phyloP scores from a whole-genome alignment of 1,140 invertebrate species.

The Gryllus bimaculatus region DNA sequence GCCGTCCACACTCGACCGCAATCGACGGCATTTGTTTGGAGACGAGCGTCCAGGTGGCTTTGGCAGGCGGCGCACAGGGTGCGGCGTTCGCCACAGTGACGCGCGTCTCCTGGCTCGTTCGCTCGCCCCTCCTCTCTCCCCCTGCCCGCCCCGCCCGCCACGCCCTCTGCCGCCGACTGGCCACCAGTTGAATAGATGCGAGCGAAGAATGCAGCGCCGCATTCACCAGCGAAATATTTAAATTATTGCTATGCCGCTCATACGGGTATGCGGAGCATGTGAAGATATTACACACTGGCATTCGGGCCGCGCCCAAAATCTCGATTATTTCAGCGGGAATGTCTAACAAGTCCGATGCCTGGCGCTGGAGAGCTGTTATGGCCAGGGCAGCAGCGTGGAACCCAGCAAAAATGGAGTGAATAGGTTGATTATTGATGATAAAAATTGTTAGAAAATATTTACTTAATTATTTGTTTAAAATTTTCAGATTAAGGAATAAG shows the following conservation, averaged over 20 bases:
- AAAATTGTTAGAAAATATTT: too few relatives aligned
- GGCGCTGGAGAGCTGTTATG: neutral
- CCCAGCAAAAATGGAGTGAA: too few relatives aligned
- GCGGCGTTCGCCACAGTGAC: too few relatives aligned
- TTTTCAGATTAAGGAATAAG: too few relatives aligned
- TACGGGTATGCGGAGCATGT: neutral
- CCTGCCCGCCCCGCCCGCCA: too few relatives aligned
- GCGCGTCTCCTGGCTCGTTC: neutral
- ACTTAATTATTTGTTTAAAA: too few relatives aligned
- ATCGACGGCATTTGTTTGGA: too few relatives aligned
- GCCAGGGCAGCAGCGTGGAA: neutral
- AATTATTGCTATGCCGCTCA: neutral
- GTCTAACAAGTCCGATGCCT: neutral
- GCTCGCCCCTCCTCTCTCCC: neutral
- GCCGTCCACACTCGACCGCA: too few relatives aligned
- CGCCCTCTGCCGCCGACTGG: neutral
- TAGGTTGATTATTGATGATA: too few relatives aligned
- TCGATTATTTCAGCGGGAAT: neutral
- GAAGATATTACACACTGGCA: neutral
- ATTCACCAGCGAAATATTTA: conserved; percentile 1
- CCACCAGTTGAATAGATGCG: neutral
- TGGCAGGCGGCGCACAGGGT: too few relatives aligned
- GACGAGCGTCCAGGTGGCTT: too few relatives aligned
- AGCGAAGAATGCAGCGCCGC: neutral
- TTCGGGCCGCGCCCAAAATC: neutral